Evolutionary conservation across 2,113 vertebrate genomes (phyloP), one percentile per base, ranked within the genome.

Genomic region (Burhinus oedicnemus): DNA sequence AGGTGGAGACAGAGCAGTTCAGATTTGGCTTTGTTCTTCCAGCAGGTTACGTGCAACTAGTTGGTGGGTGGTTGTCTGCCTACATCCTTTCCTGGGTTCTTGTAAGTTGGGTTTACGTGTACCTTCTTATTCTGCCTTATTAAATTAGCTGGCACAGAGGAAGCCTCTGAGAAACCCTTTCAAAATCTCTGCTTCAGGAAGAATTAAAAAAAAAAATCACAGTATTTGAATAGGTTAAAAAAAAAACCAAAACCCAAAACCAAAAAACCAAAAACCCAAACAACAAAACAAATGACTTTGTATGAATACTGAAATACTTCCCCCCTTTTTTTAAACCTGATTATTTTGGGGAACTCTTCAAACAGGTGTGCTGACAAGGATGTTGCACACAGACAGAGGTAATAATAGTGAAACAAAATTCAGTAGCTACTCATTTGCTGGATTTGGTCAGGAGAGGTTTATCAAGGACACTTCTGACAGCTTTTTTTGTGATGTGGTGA

Each of bases 391-490:
- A 90, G 74, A 45, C 8, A 0, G 34, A 85, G 36, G 40, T 58
- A 65, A 36, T 61, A 76, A 40, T 5, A 49, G 17, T 42, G 21
- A 61, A 95, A 83, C 30, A 83, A 84, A 94, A 90, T 77, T 87
- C 7, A 32, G 23, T 92, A 79, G 65, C 57, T 87, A 61, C 34
- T 93, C 11, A 51, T 79, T 90, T 87, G 87, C 94, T 95, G 87
- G 89, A 95, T 97, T 97, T 95, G 95, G 47, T 93, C 94, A 94
- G 97, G 94, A 94, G 92, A 89, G 86, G 49, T 94, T 93, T 87
- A 45, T 83, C 58, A 83, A 92, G 86, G 69, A 74, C 74, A 71
- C 80, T 89, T 89, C 89, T 95, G 91, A 94, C 80, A 90, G 86
- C 54, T 60, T 93, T 90, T 79, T 87, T 93, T 80, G 84, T 70